A percentile compares a stretch with the other conserved stretches of the same genome.
phyloP scores from a whole-genome alignment of 2,797 vertebrate species.

The Sciurus carolinensis region DNA sequence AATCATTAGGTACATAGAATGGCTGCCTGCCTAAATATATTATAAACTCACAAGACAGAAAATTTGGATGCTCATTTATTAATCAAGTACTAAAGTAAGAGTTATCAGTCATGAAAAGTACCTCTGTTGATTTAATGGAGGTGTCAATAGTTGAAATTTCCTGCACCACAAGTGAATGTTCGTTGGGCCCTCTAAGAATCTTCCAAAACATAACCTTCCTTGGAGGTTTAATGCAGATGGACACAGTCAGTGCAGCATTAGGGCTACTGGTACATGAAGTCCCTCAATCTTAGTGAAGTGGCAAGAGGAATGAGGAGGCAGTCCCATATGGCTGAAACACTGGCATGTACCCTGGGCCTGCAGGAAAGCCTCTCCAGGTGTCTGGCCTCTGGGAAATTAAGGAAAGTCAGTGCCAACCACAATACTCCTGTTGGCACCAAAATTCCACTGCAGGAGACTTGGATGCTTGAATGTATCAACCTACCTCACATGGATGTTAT shows the following conservation, averaged over 20 bases:
- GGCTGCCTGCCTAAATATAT: background rate
- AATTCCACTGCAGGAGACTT: constrained; percentile 56
- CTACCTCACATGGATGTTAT: constrained; percentile 54
- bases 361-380: constrained; percentile 76
- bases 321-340: background rate
- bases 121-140: background rate
- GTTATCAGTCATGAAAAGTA: constrained; percentile 33
- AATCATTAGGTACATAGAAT: background rate
- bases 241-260: background rate
- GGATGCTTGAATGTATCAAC: constrained; percentile 53
- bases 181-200: background rate
- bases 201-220: constrained; percentile 11
- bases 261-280: background rate
- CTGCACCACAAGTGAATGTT: background rate
- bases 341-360: background rate
- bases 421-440: constrained; percentile 68
- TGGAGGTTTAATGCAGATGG: background rate
- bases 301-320: background rate
- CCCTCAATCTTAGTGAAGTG: background rate
- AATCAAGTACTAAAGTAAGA: background rate
- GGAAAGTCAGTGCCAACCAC: constrained; percentile 70
- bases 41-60: background rate
- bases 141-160: background rate
- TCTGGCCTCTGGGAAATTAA: constrained; percentile 77
- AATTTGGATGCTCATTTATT: background rate